These are phyloP conservation scores for Syngnathoides biaculeatus DNA, from an alignment of 2,113 vertebrate species.

Conservation along the genomic window DNA sequence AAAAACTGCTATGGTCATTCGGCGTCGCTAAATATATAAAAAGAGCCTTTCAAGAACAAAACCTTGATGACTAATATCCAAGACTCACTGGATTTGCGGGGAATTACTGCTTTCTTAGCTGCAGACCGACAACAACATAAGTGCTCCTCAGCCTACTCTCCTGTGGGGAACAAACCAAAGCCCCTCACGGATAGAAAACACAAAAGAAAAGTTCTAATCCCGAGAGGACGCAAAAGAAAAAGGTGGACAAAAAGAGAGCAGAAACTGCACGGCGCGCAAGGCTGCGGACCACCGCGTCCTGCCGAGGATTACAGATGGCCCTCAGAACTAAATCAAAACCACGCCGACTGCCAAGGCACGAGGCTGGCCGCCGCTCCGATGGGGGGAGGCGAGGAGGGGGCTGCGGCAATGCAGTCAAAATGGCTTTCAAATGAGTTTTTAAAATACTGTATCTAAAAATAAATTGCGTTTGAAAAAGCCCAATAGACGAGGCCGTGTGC, in stretches of 20 bases:
- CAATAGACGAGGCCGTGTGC: slow-evolving; percentile 59
- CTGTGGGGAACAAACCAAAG: neutral
- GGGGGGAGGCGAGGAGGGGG: slow-evolving; percentile 45
- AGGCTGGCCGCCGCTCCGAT: slow-evolving; percentile 48
- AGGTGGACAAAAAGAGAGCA: neutral
- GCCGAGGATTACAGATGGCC: slow-evolving; percentile 70
- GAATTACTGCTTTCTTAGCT: neutral
- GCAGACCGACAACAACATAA: neutral
- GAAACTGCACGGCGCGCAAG: neutral
- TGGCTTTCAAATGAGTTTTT: slow-evolving; percentile 70
- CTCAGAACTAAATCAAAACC: slow-evolving; percentile 71
- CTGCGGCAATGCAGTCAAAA: slow-evolving; percentile 52
- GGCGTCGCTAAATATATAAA: neutral
- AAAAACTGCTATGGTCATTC: slow-evolving; percentile 23
- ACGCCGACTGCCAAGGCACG: slow-evolving; percentile 61
- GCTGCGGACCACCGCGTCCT: slow-evolving; percentile 24
- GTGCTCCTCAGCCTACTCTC: neutral
- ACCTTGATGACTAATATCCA: neutral
- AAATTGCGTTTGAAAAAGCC: slow-evolving; percentile 71
- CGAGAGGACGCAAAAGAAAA: slow-evolving; percentile 38
- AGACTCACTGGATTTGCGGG: neutral
- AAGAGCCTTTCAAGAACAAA: neutral
- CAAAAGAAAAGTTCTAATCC: slow-evolving; percentile 27
- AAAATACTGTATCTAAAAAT: slow-evolving; percentile 74
- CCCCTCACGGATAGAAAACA: slow-evolving; percentile 18